Conservation (phyloP, 2,797 vertebrate species). For the Anguilla pacifica region DNA sequence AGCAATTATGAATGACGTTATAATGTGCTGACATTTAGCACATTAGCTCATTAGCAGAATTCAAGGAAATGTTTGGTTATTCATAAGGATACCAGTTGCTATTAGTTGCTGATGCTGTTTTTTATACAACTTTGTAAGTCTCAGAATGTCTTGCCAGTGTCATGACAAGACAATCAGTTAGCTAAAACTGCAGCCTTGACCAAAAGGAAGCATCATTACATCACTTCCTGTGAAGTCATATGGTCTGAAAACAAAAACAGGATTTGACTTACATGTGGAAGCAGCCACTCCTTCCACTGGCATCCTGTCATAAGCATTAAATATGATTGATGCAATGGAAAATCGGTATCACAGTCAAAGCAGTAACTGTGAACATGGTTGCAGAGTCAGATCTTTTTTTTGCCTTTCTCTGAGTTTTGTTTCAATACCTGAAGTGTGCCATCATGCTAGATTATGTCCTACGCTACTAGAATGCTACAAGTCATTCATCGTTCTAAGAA, state of each 20-base stretch:
- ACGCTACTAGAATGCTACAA: background rate
- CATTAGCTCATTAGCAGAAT: background rate
- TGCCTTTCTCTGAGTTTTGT: background rate
- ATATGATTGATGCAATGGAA: background rate
- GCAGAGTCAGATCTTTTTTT: background rate
- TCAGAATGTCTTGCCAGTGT: background rate
- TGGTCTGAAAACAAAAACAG: constrained; percentile 12
- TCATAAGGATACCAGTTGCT: background rate
- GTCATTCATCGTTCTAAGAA: background rate
- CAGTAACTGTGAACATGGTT: background rate
- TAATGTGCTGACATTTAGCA: background rate
- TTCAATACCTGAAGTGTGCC: background rate
- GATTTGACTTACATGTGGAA: constrained; percentile 16
- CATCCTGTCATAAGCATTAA: constrained; percentile 6
- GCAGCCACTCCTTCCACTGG: background rate
- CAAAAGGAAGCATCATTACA: constrained; percentile 9
- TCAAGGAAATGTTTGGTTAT: background rate
- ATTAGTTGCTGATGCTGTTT: background rate
- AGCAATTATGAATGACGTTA: background rate
- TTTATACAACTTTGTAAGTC: background rate
- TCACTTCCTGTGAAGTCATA: constrained; percentile 3
- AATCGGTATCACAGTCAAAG: background rate
- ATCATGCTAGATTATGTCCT: background rate
- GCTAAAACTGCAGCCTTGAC: background rate
- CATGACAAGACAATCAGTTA: background rate